A percentile compares a stretch with the other conserved stretches of the same genome.
These are phyloP conservation scores for Xenopus petersii DNA, from an alignment of 2,797 vertebrate species.

Conservation along the genomic window DNA sequence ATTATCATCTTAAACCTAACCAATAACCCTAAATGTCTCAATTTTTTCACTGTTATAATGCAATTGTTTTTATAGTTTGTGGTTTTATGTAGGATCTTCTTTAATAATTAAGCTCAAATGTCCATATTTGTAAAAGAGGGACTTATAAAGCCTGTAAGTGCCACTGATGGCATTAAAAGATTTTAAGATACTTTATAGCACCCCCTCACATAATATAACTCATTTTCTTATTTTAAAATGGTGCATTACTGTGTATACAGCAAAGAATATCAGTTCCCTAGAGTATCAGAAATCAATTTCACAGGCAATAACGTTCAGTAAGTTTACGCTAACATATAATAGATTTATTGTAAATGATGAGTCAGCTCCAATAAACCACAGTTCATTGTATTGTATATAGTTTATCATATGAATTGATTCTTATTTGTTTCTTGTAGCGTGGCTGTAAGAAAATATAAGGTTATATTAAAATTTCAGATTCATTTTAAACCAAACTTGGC, in stretches of 20 bases:
- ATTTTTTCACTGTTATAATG: too few relatives aligned
- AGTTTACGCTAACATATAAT: neutral
- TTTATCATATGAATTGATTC: neutral
- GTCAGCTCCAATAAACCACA: neutral
- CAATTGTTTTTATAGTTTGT: too few relatives aligned
- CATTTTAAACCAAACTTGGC: neutral
- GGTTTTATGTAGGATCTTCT: too few relatives aligned
- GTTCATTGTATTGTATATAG: neutral
- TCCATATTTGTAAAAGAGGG: too few relatives aligned
- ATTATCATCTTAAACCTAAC: too few relatives aligned
- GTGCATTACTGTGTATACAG: neutral
- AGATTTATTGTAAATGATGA: neutral
- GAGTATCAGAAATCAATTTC: constrained; percentile 8
- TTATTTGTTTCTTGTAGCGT: neutral
- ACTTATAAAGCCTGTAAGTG: neutral
- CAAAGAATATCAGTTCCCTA: neutral
- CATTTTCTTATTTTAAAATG: neutral
- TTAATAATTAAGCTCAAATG: too few relatives aligned
- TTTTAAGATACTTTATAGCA: neutral
- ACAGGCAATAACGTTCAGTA: neutral
- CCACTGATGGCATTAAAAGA: neutral
- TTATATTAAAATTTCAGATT: neutral
- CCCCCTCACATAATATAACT: neutral
- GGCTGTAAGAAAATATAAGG: neutral
- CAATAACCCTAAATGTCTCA: too few relatives aligned